A percentile compares a stretch with the other conserved stretches of the same genome.
Conservation (phyloP, 1,140 invertebrate genomes). For the Drosophila ogumai region DNA sequence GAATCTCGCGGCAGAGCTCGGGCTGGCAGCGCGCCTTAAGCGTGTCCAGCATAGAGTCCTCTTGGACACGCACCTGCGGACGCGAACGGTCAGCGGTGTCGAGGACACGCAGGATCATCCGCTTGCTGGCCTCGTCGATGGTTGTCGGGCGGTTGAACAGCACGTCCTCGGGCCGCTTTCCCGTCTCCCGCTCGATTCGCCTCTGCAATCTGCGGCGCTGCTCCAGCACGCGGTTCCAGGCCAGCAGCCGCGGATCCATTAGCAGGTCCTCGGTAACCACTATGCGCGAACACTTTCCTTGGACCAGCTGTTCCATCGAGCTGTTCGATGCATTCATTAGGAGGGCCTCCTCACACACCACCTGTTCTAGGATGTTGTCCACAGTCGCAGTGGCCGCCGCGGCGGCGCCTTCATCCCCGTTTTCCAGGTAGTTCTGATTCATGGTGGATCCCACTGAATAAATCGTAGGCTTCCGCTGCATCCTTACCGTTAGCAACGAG, state of each 20-base stretch:
- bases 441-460: neutral
- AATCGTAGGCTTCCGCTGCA: neutral
- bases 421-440: conserved; percentile 13
- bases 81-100: conserved; percentile 55
- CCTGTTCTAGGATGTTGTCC: conserved; percentile 18
- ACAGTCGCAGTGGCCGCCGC: neutral
- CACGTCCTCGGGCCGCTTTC: conserved; percentile 57
- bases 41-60: neutral
- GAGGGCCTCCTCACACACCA: neutral
- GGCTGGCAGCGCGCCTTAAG: conserved; percentile 34
- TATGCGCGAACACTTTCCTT: no score
- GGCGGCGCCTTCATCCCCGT: neutral
- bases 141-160: conserved; percentile 70
- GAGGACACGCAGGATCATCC: conserved; percentile 57
- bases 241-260: conserved; percentile 61
- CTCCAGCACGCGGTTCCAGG: conserved; percentile 57
- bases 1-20: conserved; percentile 28
- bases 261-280: neutral
- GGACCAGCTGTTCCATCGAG: neutral
- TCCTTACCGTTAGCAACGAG: neutral
- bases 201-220: conserved; percentile 41
- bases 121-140: conserved; percentile 59
- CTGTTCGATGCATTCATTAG: conserved; percentile 1
- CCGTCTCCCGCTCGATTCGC: conserved; percentile 52
- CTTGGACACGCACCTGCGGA: neutral